Base-by-base conservation (phyloP, 2,888 invertebrate genomes). In the Drosophila niveifrons region DNA sequence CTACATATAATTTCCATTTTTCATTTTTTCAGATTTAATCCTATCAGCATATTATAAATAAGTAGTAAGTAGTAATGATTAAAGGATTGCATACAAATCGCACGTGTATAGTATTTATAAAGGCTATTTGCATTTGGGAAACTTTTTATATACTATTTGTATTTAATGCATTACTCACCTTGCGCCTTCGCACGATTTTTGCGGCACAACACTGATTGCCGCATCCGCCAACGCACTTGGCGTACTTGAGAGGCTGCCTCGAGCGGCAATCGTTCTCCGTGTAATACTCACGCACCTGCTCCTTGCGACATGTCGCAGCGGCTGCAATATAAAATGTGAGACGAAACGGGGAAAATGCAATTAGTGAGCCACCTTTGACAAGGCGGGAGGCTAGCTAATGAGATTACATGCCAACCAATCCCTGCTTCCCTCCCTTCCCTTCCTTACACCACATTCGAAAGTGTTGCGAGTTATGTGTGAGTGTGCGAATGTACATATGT, bases 211-310 rank as follows among this genome's bases (percentile, higher is more conserved):
- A 99, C 84, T 94, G 94, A 78, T 95, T 95, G 77, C 96, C 96
- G 89, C 97, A 97, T 88, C 96, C 96, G 66, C 95, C 95, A 68
- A 95, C 94, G 92, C 97, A 98, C 91, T 96, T 95, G 65, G 98
- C 97, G 92, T 97, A 96, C 90, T 98, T 97, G 78, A 99, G 95
- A 50, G 97, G 97, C 90, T 98, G 96, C 69, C 97, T 94, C 71
- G 97, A 97, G 80, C 97, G 95, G 92, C 99, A 99, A 72, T 96
- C 95, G 83, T 98, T 98, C 91, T 98, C 98, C 58, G 97, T 96
- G 91, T 97, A 96, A 92, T 96, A 96, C 92, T 98, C 98, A 74
- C 97, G 95, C 63, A 97, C 97, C 91, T 97, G 97, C 91, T 98
- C 97, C 93, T 98, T 96, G 85, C 96, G 95, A 92, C 97, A 97